A percentile compares a stretch with the other conserved stretches of the same genome.
These are phyloP conservation scores for Chironex yamaguchii DNA, from an alignment of 30 jellyfish, hydroid and myxozoan species.

Conservation along the genomic window DNA sequence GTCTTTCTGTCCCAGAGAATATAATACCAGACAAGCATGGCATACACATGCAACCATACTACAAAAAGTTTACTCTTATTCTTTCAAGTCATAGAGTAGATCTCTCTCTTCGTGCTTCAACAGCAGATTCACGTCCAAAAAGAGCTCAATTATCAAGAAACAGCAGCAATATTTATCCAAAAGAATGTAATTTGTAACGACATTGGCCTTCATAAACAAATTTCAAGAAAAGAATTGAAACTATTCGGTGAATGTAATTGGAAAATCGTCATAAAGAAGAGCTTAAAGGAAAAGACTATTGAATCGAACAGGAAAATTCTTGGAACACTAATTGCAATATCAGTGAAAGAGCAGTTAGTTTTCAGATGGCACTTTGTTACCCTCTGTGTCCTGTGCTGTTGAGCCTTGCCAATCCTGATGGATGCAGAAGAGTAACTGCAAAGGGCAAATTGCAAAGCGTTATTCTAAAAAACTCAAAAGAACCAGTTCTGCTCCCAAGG, in stretches of 20 bases:
- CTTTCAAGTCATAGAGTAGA: conserved; percentile 1
- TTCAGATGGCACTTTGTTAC: conserved; percentile 3
- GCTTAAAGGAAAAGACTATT: not conserved
- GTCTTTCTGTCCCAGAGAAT: conserved; percentile 47
- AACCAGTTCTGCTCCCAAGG: not conserved
- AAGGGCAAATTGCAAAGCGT: conserved; percentile 2
- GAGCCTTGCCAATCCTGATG: conserved; percentile 27
- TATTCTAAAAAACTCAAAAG: not conserved
- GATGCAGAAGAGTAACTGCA: not conserved
- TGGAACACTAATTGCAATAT: conserved; percentile 1
- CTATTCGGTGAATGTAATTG: not conserved
- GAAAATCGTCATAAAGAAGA: not conserved
- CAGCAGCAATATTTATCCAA: no score
- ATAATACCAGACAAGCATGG: conserved; percentile 22
- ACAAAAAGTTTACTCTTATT: conserved; percentile 57
- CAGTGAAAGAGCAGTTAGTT: conserved; percentile 5
- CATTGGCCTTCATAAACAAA: not conserved
- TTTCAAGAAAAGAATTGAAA: not conserved
- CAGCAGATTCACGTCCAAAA: not conserved
- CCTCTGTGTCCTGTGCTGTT: conserved; percentile 21
- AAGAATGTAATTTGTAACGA: not conserved
- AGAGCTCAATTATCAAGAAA: no score
- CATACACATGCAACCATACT: conserved; percentile 46
- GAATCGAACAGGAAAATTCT: conserved; percentile 3
- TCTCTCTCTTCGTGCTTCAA: not conserved